Conservation (phyloP, 37 sponge, comb jelly and placozoan genomes). For the Dysidea cf. avara region DNA sequence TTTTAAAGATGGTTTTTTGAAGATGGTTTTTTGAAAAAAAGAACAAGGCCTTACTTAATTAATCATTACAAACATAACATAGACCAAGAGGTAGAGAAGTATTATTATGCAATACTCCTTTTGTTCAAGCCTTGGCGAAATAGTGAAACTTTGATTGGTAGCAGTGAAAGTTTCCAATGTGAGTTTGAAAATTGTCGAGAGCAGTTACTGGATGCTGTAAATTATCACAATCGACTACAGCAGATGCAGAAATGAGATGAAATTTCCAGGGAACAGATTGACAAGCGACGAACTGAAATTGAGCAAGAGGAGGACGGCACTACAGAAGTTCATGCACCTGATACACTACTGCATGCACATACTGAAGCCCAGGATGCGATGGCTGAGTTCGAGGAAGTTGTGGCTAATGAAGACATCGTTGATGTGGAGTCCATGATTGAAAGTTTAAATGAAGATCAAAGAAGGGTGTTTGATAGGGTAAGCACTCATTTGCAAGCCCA, state of each 20-base stretch:
- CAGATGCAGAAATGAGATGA: conserved; percentile 10
- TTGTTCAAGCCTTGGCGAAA: conserved; percentile 22
- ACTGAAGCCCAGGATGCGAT: conserved; percentile 9
- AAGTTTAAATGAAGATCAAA: conserved; percentile 14
- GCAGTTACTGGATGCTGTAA: neutral
- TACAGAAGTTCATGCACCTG: too few relatives aligned
- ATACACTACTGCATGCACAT: neutral
- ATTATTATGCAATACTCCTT: conserved; percentile 10
- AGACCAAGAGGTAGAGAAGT: conserved; percentile 4
- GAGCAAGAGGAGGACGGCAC: too few relatives aligned
- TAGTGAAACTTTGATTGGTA: conserved; percentile 4
- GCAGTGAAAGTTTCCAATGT: too few relatives aligned
- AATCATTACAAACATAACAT: conserved; percentile 5
- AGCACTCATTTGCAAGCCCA: too few relatives aligned
- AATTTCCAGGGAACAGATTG: neutral
- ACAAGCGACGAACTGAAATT: too few relatives aligned
- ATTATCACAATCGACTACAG: too few relatives aligned
- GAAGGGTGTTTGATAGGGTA: too few relatives aligned
- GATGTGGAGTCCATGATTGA: too few relatives aligned
- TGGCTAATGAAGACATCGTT: too few relatives aligned
- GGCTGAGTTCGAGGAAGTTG: neutral
- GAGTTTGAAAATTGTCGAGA: neutral
- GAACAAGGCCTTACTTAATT: conserved; percentile 8
- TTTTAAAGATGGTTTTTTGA: neutral
- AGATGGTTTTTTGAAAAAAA: conserved; percentile 17